These are phyloP conservation scores for Rhipidura dahli DNA, from an alignment of 2,113 vertebrate genomes.

Conservation along the genomic window DNA sequence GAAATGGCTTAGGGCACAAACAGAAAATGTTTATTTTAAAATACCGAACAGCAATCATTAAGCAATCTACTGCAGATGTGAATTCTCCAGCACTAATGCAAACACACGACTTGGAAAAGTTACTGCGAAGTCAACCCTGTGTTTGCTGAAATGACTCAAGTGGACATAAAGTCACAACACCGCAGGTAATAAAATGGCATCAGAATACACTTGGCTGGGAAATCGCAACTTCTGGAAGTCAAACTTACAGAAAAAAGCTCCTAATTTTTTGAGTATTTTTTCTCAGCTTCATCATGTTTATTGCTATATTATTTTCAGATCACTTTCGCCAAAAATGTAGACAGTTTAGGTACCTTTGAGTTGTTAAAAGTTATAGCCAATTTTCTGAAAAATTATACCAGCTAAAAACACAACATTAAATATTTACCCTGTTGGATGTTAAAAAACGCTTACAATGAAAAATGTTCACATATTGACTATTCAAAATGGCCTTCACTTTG, in stretches of 20 bases:
- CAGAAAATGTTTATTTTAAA: conserved; percentile 49
- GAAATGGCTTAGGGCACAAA: conserved; percentile 20
- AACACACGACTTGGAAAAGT: conserved; percentile 45
- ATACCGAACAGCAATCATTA: conserved; percentile 23
- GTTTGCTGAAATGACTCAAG: conserved; percentile 24
- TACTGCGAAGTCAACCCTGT: conserved; percentile 26
- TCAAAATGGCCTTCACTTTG: conserved; percentile 86
- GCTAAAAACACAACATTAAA: conserved; percentile 86
- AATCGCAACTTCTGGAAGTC: conserved; percentile 57
- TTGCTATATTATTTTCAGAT: conserved; percentile 80
- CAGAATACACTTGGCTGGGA: not conserved
- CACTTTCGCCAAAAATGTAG: conserved; percentile 77
- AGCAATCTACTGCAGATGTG: not conserved
- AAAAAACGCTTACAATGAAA: conserved; percentile 86
- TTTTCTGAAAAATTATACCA: conserved; percentile 85
- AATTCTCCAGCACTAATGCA: conserved; percentile 29
- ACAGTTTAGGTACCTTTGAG: conserved; percentile 83
- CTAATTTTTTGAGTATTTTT: conserved; percentile 70
- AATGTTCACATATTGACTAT: conserved; percentile 85
- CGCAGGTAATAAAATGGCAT: conserved; percentile 34
- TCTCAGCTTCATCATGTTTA: conserved; percentile 76
- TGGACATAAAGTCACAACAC: not conserved
- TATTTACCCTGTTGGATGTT: conserved; percentile 85
- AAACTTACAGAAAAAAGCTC: conserved; percentile 70
- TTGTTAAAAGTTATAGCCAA: conserved; percentile 85